Base-by-base conservation (phyloP, 2,113 vertebrate genomes). In the Tricholaema leucomelas region DNA sequence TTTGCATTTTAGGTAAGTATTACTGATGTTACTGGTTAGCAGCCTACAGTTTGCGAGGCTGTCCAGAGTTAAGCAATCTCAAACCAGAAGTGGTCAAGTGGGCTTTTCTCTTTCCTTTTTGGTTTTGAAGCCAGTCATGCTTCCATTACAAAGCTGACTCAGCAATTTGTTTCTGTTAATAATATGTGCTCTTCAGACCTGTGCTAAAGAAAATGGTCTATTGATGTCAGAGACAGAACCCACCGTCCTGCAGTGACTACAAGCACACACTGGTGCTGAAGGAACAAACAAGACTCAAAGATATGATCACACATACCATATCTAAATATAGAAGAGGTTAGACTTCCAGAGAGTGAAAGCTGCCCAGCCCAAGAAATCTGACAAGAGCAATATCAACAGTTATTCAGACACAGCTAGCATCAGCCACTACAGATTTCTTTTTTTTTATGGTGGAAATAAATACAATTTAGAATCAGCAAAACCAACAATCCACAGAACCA, bases 381-480 rank as follows among this genome's bases (percentile, higher is more conserved):
- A 77, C 75, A 92, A 60, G 20, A 93, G 54, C 83, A 86, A 61
- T 92, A 94, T 75, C 84, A 94, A 76, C 85, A 91, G 80, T 84
- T 91, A 69, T 95, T 88, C 86, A 69, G 60, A 40, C 0, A 44
- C 8, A 87, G 60, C 42, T 87, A 88, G 90, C 84, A 91, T 91
- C 67, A 66, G 28, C 19, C 36, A 36, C 12, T 11, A 54, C 1
- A 0, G 7, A 5, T 16, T n/a, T 46, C 12, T 50, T 50, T 35
- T 60, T 46, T 50, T 50, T 5, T 16, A 63, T 21, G 10, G 27
- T 48, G 48, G 12, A 15, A 76, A 69, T 38, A 74, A 74, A 44
- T 8, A 42, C 17, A 71, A 38, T 52, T 71, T 30, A n/a, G 81
- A 66, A 48, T 35, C 11, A 83, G 24, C 28, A 88, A 92, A 84